Conservation (phyloP, 2,888 invertebrate species). For the Nemurella pictetii region DNA sequence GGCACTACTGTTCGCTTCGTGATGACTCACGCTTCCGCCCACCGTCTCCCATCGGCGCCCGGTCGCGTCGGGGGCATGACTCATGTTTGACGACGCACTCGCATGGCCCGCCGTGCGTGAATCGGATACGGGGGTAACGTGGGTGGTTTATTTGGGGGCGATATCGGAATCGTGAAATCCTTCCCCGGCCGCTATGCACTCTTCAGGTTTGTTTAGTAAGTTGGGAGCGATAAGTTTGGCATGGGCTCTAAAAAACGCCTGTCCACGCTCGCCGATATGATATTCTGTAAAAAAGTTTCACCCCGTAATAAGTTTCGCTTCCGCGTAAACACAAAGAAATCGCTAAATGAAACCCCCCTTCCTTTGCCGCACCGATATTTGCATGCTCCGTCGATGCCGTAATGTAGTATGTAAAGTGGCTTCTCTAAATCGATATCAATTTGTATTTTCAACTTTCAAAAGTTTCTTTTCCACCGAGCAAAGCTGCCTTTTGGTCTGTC, state of each 20-base stretch:
- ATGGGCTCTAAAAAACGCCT: background rate
- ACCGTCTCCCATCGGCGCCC: too few relatives aligned
- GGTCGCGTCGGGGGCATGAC: too few relatives aligned
- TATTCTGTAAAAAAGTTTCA: background rate
- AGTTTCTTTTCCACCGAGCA: background rate
- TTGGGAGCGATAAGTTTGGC: background rate
- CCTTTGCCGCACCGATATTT: background rate
- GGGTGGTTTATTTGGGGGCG: background rate
- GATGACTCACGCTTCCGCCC: background rate
- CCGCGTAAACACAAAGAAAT: background rate
- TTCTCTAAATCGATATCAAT: constrained; percentile 19
- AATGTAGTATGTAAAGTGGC: constrained; percentile 25
- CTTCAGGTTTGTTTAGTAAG: background rate
- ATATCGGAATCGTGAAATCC: background rate
- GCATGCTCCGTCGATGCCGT: constrained; percentile 1
- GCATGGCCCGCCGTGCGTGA: background rate
- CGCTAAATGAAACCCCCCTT: background rate
- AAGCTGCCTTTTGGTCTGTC: background rate
- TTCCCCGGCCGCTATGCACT: background rate
- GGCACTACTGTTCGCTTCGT: background rate
- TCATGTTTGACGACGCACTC: background rate
- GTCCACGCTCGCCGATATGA: background rate
- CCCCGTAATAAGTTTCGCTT: background rate
- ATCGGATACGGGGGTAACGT: background rate
- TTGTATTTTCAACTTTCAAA: constrained; percentile 6